Conservation (phyloP, 2,113 vertebrate species). For the Ancistrus triradiatus region DNA sequence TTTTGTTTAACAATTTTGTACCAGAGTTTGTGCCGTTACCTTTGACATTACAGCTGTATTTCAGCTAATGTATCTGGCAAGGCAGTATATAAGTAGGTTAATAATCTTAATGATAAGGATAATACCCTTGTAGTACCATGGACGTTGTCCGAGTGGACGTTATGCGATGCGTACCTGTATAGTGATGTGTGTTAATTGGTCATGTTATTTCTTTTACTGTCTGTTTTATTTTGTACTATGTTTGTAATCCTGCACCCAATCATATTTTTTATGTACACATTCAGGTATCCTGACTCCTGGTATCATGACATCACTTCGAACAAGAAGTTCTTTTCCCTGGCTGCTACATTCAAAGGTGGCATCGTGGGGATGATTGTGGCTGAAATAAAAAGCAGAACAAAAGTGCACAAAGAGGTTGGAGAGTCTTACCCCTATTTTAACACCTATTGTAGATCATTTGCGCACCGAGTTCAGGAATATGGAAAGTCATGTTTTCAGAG, state of each 20-base stretch:
- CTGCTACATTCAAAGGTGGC: conserved; percentile 88
- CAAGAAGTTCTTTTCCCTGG: conserved; percentile 98
- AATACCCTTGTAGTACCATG: too few relatives aligned
- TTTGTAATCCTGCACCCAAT: neutral
- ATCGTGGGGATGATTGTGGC: conserved; percentile 99
- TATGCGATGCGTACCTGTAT: too few relatives aligned
- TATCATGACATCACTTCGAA: conserved; percentile 99
- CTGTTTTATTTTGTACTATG: neutral
- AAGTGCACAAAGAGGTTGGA: conserved; percentile 95
- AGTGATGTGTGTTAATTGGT: too few relatives aligned
- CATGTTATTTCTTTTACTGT: neutral
- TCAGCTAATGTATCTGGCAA: too few relatives aligned
- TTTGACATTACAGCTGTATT: too few relatives aligned
- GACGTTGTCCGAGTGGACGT: too few relatives aligned
- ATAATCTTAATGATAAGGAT: too few relatives aligned
- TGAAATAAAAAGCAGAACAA: conserved; percentile 95
- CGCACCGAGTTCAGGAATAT: too few relatives aligned
- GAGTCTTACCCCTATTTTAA: neutral
- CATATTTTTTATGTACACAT: neutral
- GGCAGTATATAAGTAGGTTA: too few relatives aligned
- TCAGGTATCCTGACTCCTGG: conserved; percentile 99
- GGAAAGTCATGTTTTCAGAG: too few relatives aligned
- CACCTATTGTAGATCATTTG: neutral
- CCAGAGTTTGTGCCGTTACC: too few relatives aligned
- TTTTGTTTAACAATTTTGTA: too few relatives aligned